phyloP scores from a whole-genome alignment of 2,113 vertebrate genomes.

The Onychostoma macrolepis region DNA sequence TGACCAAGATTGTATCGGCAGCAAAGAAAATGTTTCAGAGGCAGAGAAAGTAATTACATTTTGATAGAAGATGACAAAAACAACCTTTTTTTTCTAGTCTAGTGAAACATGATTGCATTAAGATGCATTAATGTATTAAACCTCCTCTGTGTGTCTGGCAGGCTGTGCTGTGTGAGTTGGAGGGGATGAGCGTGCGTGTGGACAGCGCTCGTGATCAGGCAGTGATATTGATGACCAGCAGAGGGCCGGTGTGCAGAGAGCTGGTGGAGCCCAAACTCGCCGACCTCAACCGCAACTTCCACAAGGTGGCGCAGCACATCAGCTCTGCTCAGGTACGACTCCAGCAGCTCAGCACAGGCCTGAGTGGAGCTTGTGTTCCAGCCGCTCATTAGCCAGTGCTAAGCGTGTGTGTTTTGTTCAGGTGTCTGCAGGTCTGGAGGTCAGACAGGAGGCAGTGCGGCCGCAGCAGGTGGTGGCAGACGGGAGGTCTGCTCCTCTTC shows the following conservation, averaged over 20 bases:
- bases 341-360: conserved; percentile 43
- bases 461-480: conserved; percentile 48
- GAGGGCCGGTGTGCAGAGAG: conserved; percentile 83
- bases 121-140: background rate
- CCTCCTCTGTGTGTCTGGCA: conserved; percentile 56
- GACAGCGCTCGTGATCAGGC: conserved; percentile 90
- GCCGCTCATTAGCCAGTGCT: background rate
- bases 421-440: conserved; percentile 81
- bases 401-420: conserved; percentile 58
- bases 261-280: conserved; percentile 92
- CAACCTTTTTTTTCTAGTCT: background rate
- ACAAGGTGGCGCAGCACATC: conserved; percentile 95
- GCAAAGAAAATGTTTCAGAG: background rate
- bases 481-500: conserved; percentile 41
- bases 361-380: background rate
- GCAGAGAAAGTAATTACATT: background rate
- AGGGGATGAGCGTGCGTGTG: conserved; percentile 85
- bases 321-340: conserved; percentile 81
- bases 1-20: background rate
- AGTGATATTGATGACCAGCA: conserved; percentile 85
- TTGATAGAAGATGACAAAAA: background rate
- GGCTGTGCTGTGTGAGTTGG: conserved; percentile 86
- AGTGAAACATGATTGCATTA: background rate
- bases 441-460: conserved; percentile 56
- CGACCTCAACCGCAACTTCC: conserved; percentile 92